Evolutionary conservation across 2,888 invertebrate genomes (phyloP).

Genomic region (Ophion obscuratus): DNA sequence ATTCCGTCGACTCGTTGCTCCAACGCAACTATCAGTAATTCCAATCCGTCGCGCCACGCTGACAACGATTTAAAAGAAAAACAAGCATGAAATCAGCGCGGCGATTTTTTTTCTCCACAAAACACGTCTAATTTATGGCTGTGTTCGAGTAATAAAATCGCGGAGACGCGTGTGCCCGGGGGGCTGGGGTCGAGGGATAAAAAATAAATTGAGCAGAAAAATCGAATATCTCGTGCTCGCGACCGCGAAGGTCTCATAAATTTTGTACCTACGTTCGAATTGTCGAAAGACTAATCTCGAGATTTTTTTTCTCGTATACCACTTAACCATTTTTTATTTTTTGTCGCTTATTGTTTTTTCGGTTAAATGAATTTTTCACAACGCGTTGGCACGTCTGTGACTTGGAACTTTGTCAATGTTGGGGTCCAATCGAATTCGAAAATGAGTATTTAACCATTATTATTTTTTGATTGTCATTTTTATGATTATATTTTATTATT

Average conservation of each 20-base stretch:
- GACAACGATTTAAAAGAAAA: neutral
- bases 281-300: neutral
- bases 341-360: neutral
- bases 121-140: neutral
- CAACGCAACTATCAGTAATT: neutral
- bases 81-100: neutral
- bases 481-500: no score
- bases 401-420: no score
- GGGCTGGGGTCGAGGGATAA: neutral
- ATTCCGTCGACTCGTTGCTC: neutral
- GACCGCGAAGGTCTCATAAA: no score
- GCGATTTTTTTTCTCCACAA: neutral
- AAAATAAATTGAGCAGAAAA: neutral
- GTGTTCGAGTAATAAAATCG: neutral
- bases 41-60: neutral
- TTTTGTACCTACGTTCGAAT: neutral
- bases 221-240: neutral
- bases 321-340: no score
- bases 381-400: no score
- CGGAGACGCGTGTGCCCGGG: neutral
- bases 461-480: no score
- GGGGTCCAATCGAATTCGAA: no score
- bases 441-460: no score
- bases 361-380: neutral
- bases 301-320: neutral